Percentiles rank a stretch among this genome's conserved stretches.
Evolutionary conservation across 2,888 invertebrate genomes (phyloP).

Genomic region (Balanococcus diminutus): DNA sequence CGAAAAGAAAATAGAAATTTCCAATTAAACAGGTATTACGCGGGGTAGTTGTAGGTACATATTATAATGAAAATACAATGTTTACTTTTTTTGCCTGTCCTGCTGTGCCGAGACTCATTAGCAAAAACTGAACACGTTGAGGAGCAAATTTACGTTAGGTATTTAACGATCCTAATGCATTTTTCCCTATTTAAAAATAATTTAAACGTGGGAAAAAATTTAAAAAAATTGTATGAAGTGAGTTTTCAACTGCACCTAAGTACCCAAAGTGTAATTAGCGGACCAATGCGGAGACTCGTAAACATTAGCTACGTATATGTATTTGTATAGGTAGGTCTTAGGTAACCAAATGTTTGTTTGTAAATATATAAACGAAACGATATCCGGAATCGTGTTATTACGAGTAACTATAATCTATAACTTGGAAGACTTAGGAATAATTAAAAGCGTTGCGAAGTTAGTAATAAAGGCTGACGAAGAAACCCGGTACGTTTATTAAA

Average conservation of each 20-base stretch:
- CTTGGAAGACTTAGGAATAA: neutral
- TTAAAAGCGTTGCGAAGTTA: conserved; percentile 20
- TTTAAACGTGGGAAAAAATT: neutral
- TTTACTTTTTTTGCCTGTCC: neutral
- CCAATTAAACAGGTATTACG: conserved; percentile 12
- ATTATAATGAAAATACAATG: neutral
- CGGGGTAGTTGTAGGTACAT: no score
- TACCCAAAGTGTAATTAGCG: neutral
- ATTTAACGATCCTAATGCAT: neutral
- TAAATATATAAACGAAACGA: neutral
- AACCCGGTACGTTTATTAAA: neutral
- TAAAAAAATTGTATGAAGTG: neutral
- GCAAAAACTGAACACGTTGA: neutral
- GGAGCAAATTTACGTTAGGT: neutral
- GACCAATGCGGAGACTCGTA: neutral
- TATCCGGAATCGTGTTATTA: neutral
- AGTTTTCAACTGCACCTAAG: neutral
- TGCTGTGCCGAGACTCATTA: neutral
- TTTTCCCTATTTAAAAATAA: neutral
- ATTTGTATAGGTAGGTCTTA: neutral
- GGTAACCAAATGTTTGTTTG: neutral
- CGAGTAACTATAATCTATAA: neutral
- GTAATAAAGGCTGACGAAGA: neutral
- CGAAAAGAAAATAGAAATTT: conserved; percentile 10
- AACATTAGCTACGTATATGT: neutral